These are phyloP conservation scores for Oceanites oceanicus DNA, from an alignment of 2,113 vertebrate genomes.

Conservation along the genomic window DNA sequence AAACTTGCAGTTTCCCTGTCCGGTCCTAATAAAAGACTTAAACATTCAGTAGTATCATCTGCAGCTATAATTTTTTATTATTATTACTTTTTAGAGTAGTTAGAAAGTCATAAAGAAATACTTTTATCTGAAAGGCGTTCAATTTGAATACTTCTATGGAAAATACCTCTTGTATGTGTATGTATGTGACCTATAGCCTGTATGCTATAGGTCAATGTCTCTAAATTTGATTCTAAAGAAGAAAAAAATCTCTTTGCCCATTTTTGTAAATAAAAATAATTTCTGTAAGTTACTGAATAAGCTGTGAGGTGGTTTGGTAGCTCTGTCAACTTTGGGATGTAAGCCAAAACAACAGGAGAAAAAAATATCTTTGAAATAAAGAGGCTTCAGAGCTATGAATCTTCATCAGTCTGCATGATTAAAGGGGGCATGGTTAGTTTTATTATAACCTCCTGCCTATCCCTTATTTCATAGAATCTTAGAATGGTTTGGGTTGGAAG, in stretches of 20 bases:
- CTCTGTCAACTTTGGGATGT: neutral
- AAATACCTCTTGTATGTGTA: neutral
- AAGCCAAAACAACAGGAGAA: neutral
- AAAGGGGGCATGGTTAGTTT: neutral
- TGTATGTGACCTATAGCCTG: neutral
- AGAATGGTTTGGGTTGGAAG: no score
- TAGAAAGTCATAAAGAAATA: neutral
- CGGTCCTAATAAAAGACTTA: neutral
- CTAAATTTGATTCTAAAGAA: neutral
- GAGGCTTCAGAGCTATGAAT: neutral
- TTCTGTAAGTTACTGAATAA: neutral
- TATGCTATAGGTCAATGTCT: neutral
- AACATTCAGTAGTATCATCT: neutral
- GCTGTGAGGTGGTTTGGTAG: neutral
- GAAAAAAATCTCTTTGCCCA: neutral
- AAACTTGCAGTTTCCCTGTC: slow-evolving; percentile 1
- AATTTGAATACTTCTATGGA: neutral
- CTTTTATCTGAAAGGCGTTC: neutral
- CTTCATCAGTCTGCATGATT: neutral
- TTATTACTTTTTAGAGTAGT: neutral
- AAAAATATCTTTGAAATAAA: neutral
- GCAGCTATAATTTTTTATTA: neutral
- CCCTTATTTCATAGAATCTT: neutral
- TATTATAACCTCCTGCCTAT: neutral
- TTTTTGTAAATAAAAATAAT: neutral